These are phyloP conservation scores for Ceratosolen solmsi DNA, from an alignment of 1,140 invertebrate genomes.

Conservation along the genomic window DNA sequence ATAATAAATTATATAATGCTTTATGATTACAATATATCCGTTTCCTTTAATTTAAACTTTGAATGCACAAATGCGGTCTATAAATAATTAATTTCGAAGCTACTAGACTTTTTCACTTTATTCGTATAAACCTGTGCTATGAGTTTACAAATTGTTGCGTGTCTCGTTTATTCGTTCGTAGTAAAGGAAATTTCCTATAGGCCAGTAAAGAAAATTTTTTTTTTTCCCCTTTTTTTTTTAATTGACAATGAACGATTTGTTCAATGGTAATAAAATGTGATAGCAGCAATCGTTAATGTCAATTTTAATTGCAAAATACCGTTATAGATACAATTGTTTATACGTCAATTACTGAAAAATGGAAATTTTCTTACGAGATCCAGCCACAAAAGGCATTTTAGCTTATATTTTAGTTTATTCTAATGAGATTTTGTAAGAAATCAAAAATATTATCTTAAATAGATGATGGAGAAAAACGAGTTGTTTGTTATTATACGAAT, in stretches of 20 bases:
- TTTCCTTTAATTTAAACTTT: slow-evolving; percentile 22
- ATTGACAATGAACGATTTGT: slow-evolving; percentile 15
- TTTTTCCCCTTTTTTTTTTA: too few species aligned
- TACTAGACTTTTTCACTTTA: too few species aligned
- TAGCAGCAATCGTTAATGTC: neutral
- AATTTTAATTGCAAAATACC: neutral
- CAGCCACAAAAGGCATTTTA: neutral
- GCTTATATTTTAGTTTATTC: too few species aligned
- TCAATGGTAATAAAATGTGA: slow-evolving; percentile 3
- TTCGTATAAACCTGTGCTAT: neutral
- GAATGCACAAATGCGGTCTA: slow-evolving; percentile 10
- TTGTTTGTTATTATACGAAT: slow-evolving; percentile 96
- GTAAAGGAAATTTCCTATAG: slow-evolving; percentile 12
- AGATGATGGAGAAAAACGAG: slow-evolving; percentile 77
- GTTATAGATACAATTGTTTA: too few species aligned
- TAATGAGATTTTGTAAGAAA: too few species aligned
- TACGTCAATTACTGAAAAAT: too few species aligned
- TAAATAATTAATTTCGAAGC: slow-evolving; percentile 32
- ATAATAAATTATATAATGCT: neutral
- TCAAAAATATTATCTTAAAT: too few species aligned
- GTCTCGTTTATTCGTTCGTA: neutral
- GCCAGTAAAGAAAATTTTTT: neutral
- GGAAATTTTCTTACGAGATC: too few species aligned
- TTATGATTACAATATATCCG: too few species aligned
- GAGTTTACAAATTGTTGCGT: slow-evolving; percentile 13